Percentiles rank a stretch among this genome's conserved stretches.
Evolutionary conservation across 2,113 vertebrate genomes (phyloP).

Genomic region (Anarhynchus alexandrinus): DNA sequence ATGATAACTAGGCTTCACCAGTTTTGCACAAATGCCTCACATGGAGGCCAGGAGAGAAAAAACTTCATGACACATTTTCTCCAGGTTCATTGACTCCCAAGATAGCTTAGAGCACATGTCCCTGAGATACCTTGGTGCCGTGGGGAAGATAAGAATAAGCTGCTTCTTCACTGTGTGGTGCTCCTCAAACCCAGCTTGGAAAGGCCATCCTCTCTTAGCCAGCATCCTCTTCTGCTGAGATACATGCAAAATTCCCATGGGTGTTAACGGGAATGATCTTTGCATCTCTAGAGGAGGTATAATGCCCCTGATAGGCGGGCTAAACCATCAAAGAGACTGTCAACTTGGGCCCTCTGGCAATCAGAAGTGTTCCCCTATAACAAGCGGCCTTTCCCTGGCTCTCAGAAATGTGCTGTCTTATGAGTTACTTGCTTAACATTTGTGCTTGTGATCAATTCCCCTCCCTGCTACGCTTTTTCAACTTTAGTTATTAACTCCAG

Average conservation of each 20-base stretch:
- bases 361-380: not conserved
- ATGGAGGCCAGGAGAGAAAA: not conserved
- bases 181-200: constrained; percentile 10
- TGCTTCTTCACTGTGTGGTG: not conserved
- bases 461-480: not conserved
- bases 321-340: not conserved
- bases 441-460: not conserved
- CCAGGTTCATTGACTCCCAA: not conserved
- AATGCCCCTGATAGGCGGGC: not conserved
- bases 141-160: not conserved
- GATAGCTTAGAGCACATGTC: not conserved
- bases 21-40: not conserved
- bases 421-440: not conserved
- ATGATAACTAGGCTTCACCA: not conserved
- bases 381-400: not conserved
- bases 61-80: not conserved
- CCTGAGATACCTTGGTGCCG: not conserved
- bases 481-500: not conserved
- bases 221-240: not conserved
- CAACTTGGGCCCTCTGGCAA: not conserved
- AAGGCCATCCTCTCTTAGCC: not conserved
- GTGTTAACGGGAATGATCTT: not conserved
- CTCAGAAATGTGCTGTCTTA: not conserved
- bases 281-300: not conserved
- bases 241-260: not conserved